Evolutionary conservation across 2,888 invertebrate species (phyloP).

Genomic region (Callimorpha dominula): DNA sequence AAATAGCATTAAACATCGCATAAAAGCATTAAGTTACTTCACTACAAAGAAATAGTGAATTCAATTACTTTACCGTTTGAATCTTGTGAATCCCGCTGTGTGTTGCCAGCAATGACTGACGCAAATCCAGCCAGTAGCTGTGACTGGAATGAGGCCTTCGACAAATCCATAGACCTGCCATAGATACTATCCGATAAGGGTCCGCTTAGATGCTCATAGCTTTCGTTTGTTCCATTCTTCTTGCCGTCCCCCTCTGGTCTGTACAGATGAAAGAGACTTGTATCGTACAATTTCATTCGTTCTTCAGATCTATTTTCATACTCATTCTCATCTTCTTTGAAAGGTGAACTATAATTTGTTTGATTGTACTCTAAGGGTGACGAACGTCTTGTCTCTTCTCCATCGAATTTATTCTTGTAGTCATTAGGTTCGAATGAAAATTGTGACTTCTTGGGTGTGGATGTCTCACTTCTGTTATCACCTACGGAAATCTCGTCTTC

Average conservation of each 20-base stretch:
- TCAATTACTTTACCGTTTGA: constrained; percentile 60
- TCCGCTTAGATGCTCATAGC: constrained; percentile 67
- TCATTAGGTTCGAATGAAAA: constrained; percentile 54
- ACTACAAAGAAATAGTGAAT: not conserved
- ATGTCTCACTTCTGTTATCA: constrained; percentile 79
- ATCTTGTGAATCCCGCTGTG: constrained; percentile 76
- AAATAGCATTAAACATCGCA: not conserved
- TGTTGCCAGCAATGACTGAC: constrained; percentile 77
- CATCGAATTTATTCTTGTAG: constrained; percentile 60
- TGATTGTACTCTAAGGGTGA: constrained; percentile 71
- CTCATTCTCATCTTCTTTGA: constrained; percentile 77
- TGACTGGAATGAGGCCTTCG: constrained; percentile 78
- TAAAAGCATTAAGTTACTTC: not conserved
- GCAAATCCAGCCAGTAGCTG: constrained; percentile 80
- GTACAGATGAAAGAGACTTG: constrained; percentile 78
- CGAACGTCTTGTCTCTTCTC: constrained; percentile 63
- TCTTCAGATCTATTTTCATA: constrained; percentile 70
- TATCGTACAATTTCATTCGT: constrained; percentile 75
- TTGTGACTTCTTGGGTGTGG: constrained; percentile 65
- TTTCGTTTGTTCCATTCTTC: constrained; percentile 65
- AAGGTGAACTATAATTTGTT: constrained; percentile 73
- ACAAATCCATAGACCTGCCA: constrained; percentile 78
- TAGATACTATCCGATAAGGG: constrained; percentile 75
- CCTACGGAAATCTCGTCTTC: constrained; percentile 82
- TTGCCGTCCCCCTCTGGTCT: constrained; percentile 69